Conservation (phyloP, 2,888 invertebrate species). For the Nebria brevicollis region DNA sequence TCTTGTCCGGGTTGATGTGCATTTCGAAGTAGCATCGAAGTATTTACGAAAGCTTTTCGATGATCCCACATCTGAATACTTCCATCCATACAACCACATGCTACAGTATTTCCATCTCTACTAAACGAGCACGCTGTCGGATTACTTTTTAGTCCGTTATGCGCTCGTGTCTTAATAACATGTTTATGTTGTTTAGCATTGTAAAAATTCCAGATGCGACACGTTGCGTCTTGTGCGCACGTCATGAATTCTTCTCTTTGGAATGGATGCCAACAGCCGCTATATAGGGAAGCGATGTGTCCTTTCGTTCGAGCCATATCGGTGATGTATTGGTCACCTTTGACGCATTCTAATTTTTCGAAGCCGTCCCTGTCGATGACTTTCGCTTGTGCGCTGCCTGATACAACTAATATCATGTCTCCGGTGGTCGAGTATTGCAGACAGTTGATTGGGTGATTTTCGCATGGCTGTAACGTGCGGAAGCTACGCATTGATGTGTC, state of each 20-base stretch:
- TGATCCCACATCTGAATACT: conserved; percentile 98
- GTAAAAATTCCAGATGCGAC: conserved; percentile 89
- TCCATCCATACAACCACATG: conserved; percentile 94
- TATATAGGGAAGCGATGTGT: conserved; percentile 90
- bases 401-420: conserved; percentile 90
- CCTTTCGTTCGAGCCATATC: conserved; percentile 94
- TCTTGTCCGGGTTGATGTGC: conserved; percentile 85
- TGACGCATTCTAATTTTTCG: conserved; percentile 90
- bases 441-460: conserved; percentile 91
- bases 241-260: conserved; percentile 93
- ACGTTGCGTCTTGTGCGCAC: conserved; percentile 91
- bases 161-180: conserved; percentile 87
- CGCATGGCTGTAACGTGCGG: conserved; percentile 92
- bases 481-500: conserved; percentile 92
- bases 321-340: conserved; percentile 95
- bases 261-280: conserved; percentile 94
- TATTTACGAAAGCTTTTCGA: conserved; percentile 89
- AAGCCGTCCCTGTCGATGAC: conserved; percentile 95
- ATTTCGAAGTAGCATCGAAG: conserved; percentile 77
- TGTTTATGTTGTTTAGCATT: conserved; percentile 78
- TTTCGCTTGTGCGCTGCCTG: conserved; percentile 93
- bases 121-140: conserved; percentile 78
- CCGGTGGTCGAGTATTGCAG: conserved; percentile 94
- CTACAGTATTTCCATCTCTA: conserved; percentile 84
- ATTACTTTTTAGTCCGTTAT: conserved; percentile 85